A percentile compares a stretch with the other conserved stretches of the same genome.
These are phyloP conservation scores for Choloepus hoffmanni DNA, from an alignment of 2,113 vertebrate species.

Conservation along the genomic window DNA sequence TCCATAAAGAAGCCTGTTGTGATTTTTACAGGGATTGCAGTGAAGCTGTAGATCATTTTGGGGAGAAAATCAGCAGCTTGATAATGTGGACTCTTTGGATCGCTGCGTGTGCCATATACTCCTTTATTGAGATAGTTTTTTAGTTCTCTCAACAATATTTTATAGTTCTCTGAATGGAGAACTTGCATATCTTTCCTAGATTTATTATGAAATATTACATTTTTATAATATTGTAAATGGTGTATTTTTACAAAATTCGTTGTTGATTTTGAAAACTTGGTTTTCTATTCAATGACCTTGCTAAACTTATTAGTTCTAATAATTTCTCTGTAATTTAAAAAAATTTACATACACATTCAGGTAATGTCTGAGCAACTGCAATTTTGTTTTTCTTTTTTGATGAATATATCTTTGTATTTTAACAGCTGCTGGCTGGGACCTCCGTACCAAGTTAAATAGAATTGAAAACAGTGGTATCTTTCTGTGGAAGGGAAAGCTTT, in stretches of 20 bases:
- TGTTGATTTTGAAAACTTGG: too few species aligned
- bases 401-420: background rate
- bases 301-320: background rate
- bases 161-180: background rate
- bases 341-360: too few species aligned
- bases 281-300: background rate
- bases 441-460: background rate
- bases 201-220: background rate
- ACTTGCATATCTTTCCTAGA: background rate
- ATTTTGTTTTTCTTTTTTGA: background rate
- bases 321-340: background rate
- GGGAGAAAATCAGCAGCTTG: too few species aligned
- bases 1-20: too few species aligned
- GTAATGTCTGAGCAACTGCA: accelerated
- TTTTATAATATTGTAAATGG: background rate
- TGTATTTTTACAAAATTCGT: too few species aligned
- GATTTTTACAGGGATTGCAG: too few species aligned
- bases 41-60: too few species aligned
- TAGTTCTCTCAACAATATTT: background rate
- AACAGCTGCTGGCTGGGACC: background rate
- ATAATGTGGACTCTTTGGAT: too few species aligned
- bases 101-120: accelerated
- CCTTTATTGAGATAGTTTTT: background rate
- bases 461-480: too few species aligned
- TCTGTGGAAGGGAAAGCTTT: too few species aligned